These are phyloP conservation scores for Pollenia griseotomentosa DNA, from an alignment of 2,888 invertebrate genomes.

Conservation along the genomic window DNA sequence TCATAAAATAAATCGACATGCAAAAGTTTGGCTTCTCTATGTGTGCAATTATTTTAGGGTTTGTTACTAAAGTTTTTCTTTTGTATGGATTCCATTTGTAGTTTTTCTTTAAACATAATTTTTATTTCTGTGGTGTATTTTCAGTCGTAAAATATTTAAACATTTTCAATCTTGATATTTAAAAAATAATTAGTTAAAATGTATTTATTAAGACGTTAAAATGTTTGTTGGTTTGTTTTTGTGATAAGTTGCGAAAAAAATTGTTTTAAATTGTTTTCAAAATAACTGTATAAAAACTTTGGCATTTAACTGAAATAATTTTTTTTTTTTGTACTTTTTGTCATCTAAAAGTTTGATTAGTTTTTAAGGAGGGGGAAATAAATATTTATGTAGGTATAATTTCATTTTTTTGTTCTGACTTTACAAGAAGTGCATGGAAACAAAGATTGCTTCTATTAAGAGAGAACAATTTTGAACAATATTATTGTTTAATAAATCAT, in stretches of 20 bases:
- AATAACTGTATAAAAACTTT: not conserved
- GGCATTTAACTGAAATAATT: not conserved
- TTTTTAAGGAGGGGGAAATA: no score
- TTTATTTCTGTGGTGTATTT: not conserved
- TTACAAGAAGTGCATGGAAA: no score
- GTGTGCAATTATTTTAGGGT: constrained; percentile 25
- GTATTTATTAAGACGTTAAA: constrained; percentile 12
- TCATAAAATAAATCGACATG: constrained; percentile 33
- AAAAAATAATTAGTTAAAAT: constrained; percentile 24
- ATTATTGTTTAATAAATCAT: no score
- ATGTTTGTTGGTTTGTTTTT: not conserved
- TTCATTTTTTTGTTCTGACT: no score
- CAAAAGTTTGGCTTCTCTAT: constrained; percentile 42
- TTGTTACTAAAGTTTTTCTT: constrained; percentile 53
- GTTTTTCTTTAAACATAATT: not conserved
- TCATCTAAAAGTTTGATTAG: no score
- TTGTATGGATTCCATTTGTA: constrained; percentile 7
- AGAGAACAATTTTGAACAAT: no score
- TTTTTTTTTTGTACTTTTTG: no score
- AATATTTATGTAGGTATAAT: no score
- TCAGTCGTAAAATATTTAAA: constrained; percentile 1
- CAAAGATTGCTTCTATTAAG: no score
- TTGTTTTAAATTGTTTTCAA: not conserved
- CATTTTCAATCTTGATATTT: constrained; percentile 24
- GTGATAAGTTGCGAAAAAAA: not conserved